Evolutionary conservation across 2,113 vertebrate species (phyloP), one percentile per base, ranked within the genome.

Genomic region (Galbula dea): DNA sequence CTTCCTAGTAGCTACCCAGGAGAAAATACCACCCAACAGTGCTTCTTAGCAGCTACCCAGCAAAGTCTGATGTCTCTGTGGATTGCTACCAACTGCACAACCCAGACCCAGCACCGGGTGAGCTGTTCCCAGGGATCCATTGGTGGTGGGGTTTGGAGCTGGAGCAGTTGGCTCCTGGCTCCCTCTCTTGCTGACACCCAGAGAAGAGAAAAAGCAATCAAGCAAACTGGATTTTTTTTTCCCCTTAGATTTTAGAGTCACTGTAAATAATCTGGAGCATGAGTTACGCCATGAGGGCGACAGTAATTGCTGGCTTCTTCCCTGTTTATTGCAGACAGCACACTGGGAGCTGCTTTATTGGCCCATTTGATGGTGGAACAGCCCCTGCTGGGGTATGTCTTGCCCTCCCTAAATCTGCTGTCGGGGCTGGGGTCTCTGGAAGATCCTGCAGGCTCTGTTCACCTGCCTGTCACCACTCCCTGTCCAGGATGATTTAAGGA

Each of bases 181-280:
- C 74, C 36, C 37, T 49, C 63, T 29, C 67, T 75, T 1, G 10
- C 67, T 17, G 45, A 10, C 80, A 41, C 21, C 68, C 75, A 4
- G 6, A 34, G 16, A 3, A 59, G 16, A 68, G 62, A 67, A 86
- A 75, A 89, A 24, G 51, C 94, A 80, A 94, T 89, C 58, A 94
- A 94, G 13, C 63, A 29, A 55, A 93, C 4, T 6, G 87, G 85
- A 80, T 82, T 84, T 91, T 84, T 81, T 10, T 68, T 71, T n/a
- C n/a, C n/a, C n/a, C n/a, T n/a, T n/a, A n/a, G n/a, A 77, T 88
- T 94, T 95, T 78, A 78, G 90, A 96, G 68, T 83, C 82, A n/a
- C 93, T 94, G 93, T 94, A 95, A 96, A 96, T 96, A 94, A 96
- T 89, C 48, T 17, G 79, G 75, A 91, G 91, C 75, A 20, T 83